Conservation (phyloP, 2,797 vertebrate genomes). For the Eidolon dupreanum region DNA sequence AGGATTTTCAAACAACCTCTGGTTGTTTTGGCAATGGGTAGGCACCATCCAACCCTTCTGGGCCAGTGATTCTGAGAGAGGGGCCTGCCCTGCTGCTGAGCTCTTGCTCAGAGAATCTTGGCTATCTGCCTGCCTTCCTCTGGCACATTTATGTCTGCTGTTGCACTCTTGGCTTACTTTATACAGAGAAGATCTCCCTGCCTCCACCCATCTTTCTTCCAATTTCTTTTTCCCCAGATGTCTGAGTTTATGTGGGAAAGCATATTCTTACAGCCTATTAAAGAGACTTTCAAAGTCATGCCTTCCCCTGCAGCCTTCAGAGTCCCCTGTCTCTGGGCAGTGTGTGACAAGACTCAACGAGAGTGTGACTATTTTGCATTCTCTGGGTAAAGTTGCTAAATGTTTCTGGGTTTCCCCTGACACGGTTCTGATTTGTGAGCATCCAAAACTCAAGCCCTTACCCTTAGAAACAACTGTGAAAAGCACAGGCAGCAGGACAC, state of each 20-base stretch:
- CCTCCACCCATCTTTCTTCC: conserved; percentile 52
- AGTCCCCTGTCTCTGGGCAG: neutral
- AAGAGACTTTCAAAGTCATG: conserved; percentile 3
- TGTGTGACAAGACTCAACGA: neutral
- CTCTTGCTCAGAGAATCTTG: conserved; percentile 52
- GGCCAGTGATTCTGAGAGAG: neutral
- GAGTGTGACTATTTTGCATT: neutral
- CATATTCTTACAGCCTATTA: neutral
- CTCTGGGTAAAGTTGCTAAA: neutral
- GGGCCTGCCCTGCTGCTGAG: neutral
- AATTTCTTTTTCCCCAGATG: conserved; percentile 44
- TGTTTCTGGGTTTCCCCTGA: conserved; percentile 52
- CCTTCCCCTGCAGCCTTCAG: neutral
- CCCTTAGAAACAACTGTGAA: neutral
- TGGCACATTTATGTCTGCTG: conserved; percentile 40
- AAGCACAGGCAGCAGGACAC: neutral
- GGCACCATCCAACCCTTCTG: neutral
- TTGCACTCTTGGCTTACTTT: conserved; percentile 49
- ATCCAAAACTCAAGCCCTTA: conserved; percentile 6
- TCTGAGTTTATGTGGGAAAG: conserved; percentile 63
- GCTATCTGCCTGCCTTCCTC: conserved; percentile 59
- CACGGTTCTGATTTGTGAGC: neutral
- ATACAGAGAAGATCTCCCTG: conserved; percentile 38
- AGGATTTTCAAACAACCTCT: neutral
- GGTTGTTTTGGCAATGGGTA: conserved; percentile 64